Conservation (phyloP, 2,113 vertebrate species). For the Anser cygnoides region DNA sequence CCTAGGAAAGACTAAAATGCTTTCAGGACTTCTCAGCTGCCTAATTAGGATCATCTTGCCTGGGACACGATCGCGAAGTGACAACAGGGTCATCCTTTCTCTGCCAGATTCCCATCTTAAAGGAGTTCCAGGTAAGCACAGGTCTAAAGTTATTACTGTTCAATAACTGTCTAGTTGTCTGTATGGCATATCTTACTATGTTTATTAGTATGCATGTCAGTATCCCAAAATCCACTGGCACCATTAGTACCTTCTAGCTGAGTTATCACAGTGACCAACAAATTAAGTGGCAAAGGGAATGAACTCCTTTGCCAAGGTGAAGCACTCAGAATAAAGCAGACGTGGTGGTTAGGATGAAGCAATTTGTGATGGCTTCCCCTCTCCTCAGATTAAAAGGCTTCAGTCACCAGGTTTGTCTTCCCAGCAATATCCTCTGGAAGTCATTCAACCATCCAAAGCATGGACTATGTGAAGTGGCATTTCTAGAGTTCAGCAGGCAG, state of each 20-base stretch:
- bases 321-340: neutral
- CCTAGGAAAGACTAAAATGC: neutral
- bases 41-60: neutral
- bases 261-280: neutral
- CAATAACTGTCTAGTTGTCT: neutral
- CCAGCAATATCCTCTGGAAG: neutral
- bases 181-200: neutral
- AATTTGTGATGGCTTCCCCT: neutral
- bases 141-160: neutral
- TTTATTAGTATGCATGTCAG: neutral
- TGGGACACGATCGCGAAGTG: neutral
- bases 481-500: conserved; percentile 36
- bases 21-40: neutral
- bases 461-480: conserved; percentile 43
- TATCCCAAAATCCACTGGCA: neutral
- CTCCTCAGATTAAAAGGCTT: conserved; percentile 1
- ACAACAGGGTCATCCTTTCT: neutral
- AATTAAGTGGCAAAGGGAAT: neutral
- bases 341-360: neutral
- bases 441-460: conserved; percentile 21
- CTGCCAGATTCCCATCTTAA: neutral
- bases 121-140: neutral
- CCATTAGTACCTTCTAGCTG: neutral
- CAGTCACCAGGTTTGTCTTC: neutral
- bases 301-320: neutral